Percentiles rank a stretch among this genome's conserved stretches.
phyloP scores from a whole-genome alignment of 1,140 invertebrate species.

The Penaeus chinensis region DNA sequence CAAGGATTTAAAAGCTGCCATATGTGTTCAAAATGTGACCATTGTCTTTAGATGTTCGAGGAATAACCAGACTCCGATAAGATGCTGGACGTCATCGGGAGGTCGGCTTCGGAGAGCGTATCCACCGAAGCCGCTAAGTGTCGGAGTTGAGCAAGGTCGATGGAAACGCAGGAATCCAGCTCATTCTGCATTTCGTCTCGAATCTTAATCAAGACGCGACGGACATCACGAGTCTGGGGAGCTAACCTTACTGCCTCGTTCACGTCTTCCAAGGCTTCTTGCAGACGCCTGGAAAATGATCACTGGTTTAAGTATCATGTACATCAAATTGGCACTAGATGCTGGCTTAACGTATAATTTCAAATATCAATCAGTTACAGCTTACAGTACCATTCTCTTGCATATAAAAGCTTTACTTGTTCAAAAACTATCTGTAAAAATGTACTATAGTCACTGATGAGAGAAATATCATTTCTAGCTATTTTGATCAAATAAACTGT shows the following conservation, averaged over 20 bases:
- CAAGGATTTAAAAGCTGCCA: not conserved
- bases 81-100: conserved; percentile 63
- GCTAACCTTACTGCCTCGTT: conserved; percentile 77
- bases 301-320: not conserved
- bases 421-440: too few species aligned
- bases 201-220: conserved; percentile 75
- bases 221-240: conserved; percentile 73
- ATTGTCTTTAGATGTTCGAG: conserved; percentile 60
- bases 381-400: too few species aligned
- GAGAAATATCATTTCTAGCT: too few species aligned
- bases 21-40: not conserved
- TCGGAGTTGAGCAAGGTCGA: conserved; percentile 67
- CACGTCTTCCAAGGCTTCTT: conserved; percentile 77
- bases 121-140: conserved; percentile 68
- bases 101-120: conserved; percentile 71
- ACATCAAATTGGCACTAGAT: not conserved
- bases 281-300: conserved; percentile 69
- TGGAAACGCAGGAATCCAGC: conserved; percentile 64
- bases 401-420: too few species aligned
- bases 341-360: not conserved
- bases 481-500: too few species aligned
- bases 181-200: conserved; percentile 75
- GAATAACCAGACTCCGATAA: conserved; percentile 63
- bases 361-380: too few species aligned
- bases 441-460: too few species aligned